Conservation (phyloP, 2,797 vertebrate genomes). For the Pseudopleuronectes americanus region DNA sequence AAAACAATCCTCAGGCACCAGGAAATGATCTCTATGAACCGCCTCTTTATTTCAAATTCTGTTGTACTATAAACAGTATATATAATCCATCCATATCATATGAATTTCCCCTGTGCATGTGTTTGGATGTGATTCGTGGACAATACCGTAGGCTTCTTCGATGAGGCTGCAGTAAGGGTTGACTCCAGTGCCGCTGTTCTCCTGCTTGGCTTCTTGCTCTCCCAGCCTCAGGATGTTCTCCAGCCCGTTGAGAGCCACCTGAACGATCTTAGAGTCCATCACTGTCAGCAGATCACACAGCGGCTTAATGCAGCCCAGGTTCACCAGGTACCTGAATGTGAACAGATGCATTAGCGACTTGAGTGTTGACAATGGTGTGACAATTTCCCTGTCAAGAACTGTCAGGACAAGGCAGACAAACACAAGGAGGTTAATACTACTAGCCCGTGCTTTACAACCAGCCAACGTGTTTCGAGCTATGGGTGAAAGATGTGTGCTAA, state of each 20-base stretch:
- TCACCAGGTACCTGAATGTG: conserved; percentile 91
- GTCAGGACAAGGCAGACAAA: too few species aligned
- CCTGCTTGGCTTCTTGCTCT: conserved; percentile 93
- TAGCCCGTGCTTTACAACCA: too few species aligned
- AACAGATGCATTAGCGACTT: neutral
- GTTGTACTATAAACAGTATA: neutral
- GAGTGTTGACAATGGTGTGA: too few species aligned
- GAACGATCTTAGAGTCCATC: conserved; percentile 99
- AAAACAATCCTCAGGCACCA: too few species aligned
- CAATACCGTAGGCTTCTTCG: conserved; percentile 95
- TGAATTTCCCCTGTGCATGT: neutral
- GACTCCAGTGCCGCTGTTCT: conserved; percentile 86
- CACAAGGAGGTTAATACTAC: too few species aligned
- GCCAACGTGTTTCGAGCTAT: too few species aligned
- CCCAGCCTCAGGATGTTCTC: conserved; percentile 97
- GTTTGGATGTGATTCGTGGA: conserved; percentile 9
- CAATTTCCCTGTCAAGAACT: too few species aligned
- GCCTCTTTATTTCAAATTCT: neutral
- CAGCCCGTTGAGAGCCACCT: conserved; percentile 94
- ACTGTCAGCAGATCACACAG: conserved; percentile 97
- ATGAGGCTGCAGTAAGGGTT: conserved; percentile 98
- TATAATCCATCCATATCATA: neutral
- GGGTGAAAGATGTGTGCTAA: too few species aligned
- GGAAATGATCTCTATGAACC: too few species aligned
- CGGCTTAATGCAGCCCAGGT: conserved; percentile 96